Base-by-base conservation (phyloP, 2,888 invertebrate genomes). In the Lordiphosa andalusiaca region DNA sequence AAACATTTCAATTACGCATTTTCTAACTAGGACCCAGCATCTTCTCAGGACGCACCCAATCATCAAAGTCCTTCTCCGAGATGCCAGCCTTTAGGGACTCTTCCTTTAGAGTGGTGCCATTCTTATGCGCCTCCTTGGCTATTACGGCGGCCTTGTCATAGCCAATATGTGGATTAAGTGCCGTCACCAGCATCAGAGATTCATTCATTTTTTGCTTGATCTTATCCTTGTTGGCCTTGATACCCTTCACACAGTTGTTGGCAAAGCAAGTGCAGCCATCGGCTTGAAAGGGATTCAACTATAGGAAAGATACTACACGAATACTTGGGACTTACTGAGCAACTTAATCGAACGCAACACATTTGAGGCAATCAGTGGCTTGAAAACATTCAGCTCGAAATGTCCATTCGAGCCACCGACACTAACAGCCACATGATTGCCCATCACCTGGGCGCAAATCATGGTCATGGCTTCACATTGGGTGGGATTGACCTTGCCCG, bases 401-500 rank as follows among this genome's bases (percentile, higher is more conserved):
- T 99, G 98, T 0, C 99, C 99, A 87, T 96, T 97, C 80, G 95
- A 94, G 36, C 97, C 98, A 33, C 97, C 98, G 23, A 99, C 89
- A 0, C 95, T 94, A 33, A 94, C 93, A 0, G 98, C 98, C 37
- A 97, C 96, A 88, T 99, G 95, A 91, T 99, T 99, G 33, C 99
- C 98, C 95, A 99, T 98, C 48, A 99, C 97, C 88, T 96, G 96
- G 2, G 96, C 95, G 12, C 95, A 94, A 0, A 98, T 94, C 98
- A 99, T 99, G 0, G 99, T 98, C 40, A 99, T 91, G 0, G 98
- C 94, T 88, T 99, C 99, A 90, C 98, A 98, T 88, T 99, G 99
- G 0, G 99, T 99, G 0, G 99, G 99, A 90, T 99, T 99, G 49
- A 99, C 97, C 91, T 99, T 99, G 92, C 95, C 98, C 19, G 99